phyloP scores from a whole-genome alignment of 2,113 vertebrate species.

The Dasyurus viverrinus region DNA sequence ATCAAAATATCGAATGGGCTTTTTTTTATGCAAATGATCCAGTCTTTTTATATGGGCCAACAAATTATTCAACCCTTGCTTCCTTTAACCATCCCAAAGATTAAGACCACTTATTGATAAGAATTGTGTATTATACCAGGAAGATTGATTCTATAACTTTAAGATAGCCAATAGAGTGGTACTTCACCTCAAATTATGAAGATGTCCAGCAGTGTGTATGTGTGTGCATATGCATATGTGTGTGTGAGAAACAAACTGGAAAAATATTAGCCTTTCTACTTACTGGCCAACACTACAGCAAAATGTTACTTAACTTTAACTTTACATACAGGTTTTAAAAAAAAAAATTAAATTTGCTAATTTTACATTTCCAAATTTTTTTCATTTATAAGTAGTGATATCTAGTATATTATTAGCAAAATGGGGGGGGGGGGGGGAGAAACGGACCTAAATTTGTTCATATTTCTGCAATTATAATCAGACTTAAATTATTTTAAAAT shows the following conservation, averaged over 20 bases:
- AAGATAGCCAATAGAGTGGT: not conserved
- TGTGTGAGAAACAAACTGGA: not conserved
- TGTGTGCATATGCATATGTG: too few relatives aligned
- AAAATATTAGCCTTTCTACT: not conserved
- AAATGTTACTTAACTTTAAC: conserved; percentile 45
- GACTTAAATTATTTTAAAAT: conserved; percentile 14
- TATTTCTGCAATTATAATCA: conserved; percentile 19
- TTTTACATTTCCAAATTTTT: conserved; percentile 32
- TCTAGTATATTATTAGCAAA: conserved; percentile 15
- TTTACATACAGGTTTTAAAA: conserved; percentile 44
- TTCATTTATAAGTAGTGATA: conserved; percentile 14
- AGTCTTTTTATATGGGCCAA: not conserved
- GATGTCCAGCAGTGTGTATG: not conserved
- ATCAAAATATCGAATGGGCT: not conserved
- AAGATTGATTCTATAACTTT: not conserved
- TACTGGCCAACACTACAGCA: not conserved
- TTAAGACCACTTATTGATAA: not conserved
- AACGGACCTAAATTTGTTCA: conserved; percentile 36
- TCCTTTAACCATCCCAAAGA: not conserved
- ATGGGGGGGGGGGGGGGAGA: not conserved
- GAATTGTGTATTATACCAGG: not conserved
- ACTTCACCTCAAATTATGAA: not conserved
- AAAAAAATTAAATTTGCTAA: conserved; percentile 32
- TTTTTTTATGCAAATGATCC: not conserved
- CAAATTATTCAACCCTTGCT: not conserved